Conservation (phyloP, 2,113 vertebrate species). For the Silurus asotus region DNA sequence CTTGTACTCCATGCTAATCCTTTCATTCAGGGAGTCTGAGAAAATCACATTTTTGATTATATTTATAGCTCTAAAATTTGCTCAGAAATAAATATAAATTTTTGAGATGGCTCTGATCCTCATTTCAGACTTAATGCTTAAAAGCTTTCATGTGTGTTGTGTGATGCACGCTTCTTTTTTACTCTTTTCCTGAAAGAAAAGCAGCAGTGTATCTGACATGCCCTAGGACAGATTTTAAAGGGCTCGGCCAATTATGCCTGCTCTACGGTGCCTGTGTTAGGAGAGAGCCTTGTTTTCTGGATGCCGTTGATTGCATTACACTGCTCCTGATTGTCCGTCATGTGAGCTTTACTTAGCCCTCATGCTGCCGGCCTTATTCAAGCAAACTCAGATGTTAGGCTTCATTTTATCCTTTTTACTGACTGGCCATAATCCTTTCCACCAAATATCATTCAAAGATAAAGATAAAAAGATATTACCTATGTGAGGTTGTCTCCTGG, state of each 20-base stretch:
- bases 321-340: conserved; percentile 42
- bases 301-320: conserved; percentile 41
- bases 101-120: not conserved
- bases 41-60: not conserved
- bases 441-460: not conserved
- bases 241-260: conserved; percentile 29
- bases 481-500: not conserved
- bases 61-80: not conserved
- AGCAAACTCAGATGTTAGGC: conserved; percentile 12
- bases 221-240: conserved; percentile 32
- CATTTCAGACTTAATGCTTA: not conserved
- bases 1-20: not conserved
- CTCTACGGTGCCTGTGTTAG: conserved; percentile 12
- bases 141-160: not conserved
- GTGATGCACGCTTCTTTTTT: conserved; percentile 6
- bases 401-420: conserved; percentile 14
- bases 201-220: conserved; percentile 11
- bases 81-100: not conserved
- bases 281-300: conserved; percentile 42
- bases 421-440: not conserved
- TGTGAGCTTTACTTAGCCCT: conserved; percentile 25
- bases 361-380: conserved; percentile 3
- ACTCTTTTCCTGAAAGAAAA: not conserved
- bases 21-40: not conserved
- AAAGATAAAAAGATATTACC: not conserved